These are phyloP conservation scores for Drepanosiphum platanoidis DNA, from an alignment of 2,888 invertebrate genomes.

Conservation along the genomic window DNA sequence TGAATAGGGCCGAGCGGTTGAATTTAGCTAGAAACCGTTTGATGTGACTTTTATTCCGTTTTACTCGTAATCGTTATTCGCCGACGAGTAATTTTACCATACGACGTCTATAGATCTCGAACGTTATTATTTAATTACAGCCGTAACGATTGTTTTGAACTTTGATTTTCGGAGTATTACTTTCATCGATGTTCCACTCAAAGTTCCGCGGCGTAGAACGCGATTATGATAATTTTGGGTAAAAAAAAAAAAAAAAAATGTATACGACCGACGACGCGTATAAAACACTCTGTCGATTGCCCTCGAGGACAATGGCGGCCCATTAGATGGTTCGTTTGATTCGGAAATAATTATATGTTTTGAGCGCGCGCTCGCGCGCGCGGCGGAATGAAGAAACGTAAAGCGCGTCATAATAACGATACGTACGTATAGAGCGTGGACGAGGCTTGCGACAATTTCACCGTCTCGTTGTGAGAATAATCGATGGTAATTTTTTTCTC, in stretches of 20 bases:
- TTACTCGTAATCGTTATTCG: too few species aligned
- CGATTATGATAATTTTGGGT: conserved; percentile 48
- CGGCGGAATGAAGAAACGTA: conserved; percentile 42
- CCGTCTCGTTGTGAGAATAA: neutral
- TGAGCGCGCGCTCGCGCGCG: conserved; percentile 38
- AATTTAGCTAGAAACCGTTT: too few species aligned
- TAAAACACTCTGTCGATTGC: neutral
- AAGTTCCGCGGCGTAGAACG: neutral
- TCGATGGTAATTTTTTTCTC: neutral
- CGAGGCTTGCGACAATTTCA: neutral
- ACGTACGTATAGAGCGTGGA: neutral
- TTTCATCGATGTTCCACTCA: neutral
- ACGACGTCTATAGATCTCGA: neutral
- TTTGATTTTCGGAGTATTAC: neutral
- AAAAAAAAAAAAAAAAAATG: conserved; percentile 3
- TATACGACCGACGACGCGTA: conserved; percentile 4
- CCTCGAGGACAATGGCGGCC: conserved; percentile 34
- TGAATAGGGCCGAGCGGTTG: too few species aligned
- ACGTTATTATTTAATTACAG: neutral
- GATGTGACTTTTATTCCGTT: too few species aligned
- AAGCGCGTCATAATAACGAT: conserved; percentile 13
- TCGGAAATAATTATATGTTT: conserved; percentile 49
- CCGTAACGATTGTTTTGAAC: neutral
- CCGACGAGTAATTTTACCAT: too few species aligned
- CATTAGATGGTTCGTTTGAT: conserved; percentile 55